A percentile compares a stretch with the other conserved stretches of the same genome.
phyloP scores from a whole-genome alignment of 2,797 vertebrate genomes.

The Setipinna tenuifilis region DNA sequence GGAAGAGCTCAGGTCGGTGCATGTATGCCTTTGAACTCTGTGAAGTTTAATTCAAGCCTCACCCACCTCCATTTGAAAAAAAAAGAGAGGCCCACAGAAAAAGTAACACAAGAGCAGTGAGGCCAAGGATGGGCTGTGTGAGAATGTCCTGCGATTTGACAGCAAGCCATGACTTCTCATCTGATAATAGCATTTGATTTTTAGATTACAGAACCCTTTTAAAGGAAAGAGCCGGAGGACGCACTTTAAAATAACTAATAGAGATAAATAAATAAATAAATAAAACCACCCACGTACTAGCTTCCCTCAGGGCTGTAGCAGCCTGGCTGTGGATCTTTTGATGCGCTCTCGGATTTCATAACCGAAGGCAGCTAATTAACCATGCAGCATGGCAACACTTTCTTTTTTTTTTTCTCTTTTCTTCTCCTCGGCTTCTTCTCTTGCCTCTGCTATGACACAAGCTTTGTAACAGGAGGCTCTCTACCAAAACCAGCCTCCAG shows the following conservation, averaged over 20 bases:
- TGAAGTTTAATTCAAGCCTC: neutral
- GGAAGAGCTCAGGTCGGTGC: neutral
- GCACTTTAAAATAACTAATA: slow-evolving; percentile 42
- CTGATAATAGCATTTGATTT: slow-evolving; percentile 45
- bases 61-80: neutral
- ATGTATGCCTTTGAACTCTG: neutral
- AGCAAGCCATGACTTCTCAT: neutral
- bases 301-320: slow-evolving; percentile 43
- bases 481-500: neutral
- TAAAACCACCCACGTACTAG: slow-evolving; percentile 52
- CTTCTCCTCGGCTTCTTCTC: neutral
- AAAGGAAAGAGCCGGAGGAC: slow-evolving; percentile 39
- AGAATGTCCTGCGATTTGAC: neutral
- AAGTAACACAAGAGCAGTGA: neutral
- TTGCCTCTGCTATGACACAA: neutral
- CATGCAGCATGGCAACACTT: neutral
- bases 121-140: neutral
- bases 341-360: slow-evolving; percentile 51
- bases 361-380: slow-evolving; percentile 36
- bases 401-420: neutral
- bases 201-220: slow-evolving; percentile 48
- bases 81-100: neutral
- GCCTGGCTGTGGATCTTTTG: slow-evolving; percentile 30
- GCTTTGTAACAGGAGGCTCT: neutral
- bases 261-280: neutral